These are phyloP conservation scores for Oreochromis niloticus DNA, from an alignment of 2,113 vertebrate species.

Conservation along the genomic window DNA sequence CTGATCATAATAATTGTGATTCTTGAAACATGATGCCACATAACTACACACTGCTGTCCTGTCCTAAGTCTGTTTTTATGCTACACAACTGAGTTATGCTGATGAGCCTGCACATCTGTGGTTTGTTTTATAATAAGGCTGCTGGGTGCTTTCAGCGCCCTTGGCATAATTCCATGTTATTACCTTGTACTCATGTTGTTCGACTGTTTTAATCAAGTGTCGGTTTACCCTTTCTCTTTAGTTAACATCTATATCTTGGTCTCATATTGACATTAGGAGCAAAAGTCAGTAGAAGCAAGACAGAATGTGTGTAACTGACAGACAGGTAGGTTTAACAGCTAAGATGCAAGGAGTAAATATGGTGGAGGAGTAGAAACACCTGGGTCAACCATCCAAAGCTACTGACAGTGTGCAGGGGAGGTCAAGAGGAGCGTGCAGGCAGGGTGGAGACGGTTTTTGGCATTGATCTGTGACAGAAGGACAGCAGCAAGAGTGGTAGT, in stretches of 20 bases:
- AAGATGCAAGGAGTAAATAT: neutral
- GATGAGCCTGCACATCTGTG: constrained; percentile 29
- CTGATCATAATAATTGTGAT: neutral
- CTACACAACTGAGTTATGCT: neutral
- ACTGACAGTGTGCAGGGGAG: neutral
- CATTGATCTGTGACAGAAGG: neutral
- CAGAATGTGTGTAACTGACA: neutral
- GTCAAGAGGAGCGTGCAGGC: neutral
- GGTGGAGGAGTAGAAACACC: neutral
- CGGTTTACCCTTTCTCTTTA: neutral
- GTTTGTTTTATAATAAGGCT: constrained; percentile 31
- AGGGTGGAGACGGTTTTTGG: neutral
- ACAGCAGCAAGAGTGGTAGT: neutral
- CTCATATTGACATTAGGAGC: neutral
- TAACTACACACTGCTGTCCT: neutral
- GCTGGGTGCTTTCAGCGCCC: constrained; percentile 10
- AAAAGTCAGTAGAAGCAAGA: neutral
- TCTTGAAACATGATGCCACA: neutral
- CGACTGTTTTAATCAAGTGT: constrained; percentile 14
- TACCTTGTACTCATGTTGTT: neutral
- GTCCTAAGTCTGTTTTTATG: neutral
- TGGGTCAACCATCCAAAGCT: neutral
- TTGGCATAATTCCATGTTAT: constrained; percentile 14
- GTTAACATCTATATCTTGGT: neutral
- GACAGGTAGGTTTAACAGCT: neutral